Conservation (phyloP, 1,140 invertebrate genomes). For the Zaprionus vittiger region DNA sequence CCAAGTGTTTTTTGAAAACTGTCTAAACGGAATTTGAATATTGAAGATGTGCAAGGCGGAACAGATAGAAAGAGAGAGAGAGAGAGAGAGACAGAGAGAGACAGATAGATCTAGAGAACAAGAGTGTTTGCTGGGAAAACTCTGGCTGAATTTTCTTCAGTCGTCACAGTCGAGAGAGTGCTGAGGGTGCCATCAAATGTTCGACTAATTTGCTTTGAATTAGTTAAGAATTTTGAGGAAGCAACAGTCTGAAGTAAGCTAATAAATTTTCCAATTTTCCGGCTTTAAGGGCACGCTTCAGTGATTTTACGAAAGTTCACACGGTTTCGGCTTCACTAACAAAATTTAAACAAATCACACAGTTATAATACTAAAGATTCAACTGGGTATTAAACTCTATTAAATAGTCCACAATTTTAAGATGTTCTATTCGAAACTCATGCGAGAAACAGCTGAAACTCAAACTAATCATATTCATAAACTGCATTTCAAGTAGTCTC, state of each 20-base stretch:
- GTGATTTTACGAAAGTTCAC: constrained; percentile 13
- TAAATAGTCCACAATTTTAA: neutral
- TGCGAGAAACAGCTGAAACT: constrained; percentile 30
- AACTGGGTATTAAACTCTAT: neutral
- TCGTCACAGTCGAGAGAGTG: constrained; percentile 35
- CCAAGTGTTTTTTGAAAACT: constrained; percentile 30
- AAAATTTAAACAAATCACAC: neutral
- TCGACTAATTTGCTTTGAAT: constrained; percentile 44
- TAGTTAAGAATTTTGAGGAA: constrained; percentile 18
- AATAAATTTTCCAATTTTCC: constrained; percentile 10
- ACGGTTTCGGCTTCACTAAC: neutral
- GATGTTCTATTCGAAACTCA: neutral
- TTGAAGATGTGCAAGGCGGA: constrained; percentile 24
- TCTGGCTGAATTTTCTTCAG: neutral
- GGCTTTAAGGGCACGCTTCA: neutral
- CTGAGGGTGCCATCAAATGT: constrained; percentile 25
- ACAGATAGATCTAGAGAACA: neutral
- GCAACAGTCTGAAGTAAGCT: neutral
- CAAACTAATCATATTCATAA: constrained; percentile 36
- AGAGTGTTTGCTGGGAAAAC: constrained; percentile 41
- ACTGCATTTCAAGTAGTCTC: neutral
- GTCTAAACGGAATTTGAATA: constrained; percentile 35
- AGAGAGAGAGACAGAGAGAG: no score
- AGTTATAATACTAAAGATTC: neutral
- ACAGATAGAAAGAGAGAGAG: neutral